Evolutionary conservation across 2,888 invertebrate species (phyloP), one percentile per base, ranked within the genome.

Genomic region (Cataglyphis albicans): DNA sequence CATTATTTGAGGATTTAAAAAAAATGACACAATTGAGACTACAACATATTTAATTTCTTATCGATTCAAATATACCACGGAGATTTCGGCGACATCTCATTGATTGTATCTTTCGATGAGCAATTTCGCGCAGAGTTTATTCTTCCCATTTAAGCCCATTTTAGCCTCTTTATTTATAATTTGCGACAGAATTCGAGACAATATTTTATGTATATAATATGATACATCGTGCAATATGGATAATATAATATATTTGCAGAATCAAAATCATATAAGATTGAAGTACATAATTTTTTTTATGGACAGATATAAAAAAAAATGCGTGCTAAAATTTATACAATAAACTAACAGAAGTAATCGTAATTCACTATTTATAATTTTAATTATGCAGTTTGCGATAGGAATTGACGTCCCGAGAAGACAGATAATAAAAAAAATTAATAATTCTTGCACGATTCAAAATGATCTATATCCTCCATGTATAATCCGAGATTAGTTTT

Each of bases 51-150:
- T 78, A 78, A 70, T 78, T 78, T 78, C 35, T 48, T 57, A 44
- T 70, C 44, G 59, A 70, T 5, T 48, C 9, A 78, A 78, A 78
- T 44, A 70, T 44, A 68, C 21, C 55, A 57, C 32, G 12, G 67
- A 55, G 55, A 78, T 75, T 75, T 75, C 48, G 64, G 65, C 55
- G 15, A 67, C 55, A 76, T 76, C 52, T 76, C 38, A 76, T 55
- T n/a, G 29, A 18, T 63, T 29, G 15, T 78, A 68, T 78, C 9
- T 21, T 3, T 68, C 48, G 44, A 18, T 70, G 78, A 78, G 59
- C 78, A 78, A 78, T 59, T 78, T 44, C 21, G 21, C 21, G 21
- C 21, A 59, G 41, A 68, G 10, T 48, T 75, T 75, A 7, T 48
- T 44, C 59, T 70, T 12, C 21, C 12, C 70, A 41, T 57, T 75